These are phyloP conservation scores for Nyleta sp. DNA, from an alignment of 2,888 invertebrate genomes.

Conservation along the genomic window DNA sequence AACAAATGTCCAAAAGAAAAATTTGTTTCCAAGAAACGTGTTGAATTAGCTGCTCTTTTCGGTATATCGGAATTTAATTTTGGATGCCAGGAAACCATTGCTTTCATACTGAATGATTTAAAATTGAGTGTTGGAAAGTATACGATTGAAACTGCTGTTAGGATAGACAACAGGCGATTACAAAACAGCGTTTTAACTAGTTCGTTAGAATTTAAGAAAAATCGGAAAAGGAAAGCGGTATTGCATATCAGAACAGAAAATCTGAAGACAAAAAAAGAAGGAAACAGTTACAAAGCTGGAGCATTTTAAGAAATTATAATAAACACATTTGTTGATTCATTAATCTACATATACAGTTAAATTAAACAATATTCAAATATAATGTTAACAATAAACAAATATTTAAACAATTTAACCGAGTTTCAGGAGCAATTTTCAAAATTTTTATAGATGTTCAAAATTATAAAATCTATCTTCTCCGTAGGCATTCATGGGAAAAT, in stretches of 20 bases:
- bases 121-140: not conserved
- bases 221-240: not conserved
- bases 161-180: not conserved
- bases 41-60: slow-evolving; percentile 11
- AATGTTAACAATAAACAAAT: no score
- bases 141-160: not conserved
- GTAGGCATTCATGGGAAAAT: no score
- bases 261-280: slow-evolving; percentile 10
- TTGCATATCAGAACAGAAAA: slow-evolving; percentile 5
- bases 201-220: slow-evolving; percentile 10
- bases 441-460: no score
- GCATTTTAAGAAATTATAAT: no score
- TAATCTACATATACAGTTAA: not conserved
- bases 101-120: not conserved
- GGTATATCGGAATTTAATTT: not conserved
- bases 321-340: slow-evolving; percentile 6
- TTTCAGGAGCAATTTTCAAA: no score
- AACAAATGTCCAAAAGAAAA: slow-evolving; percentile 27
- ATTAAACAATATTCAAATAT: not conserved
- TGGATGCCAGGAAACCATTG: slow-evolving; percentile 3
- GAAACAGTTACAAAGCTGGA: slow-evolving; percentile 22
- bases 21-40: slow-evolving; percentile 9
- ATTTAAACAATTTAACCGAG: no score
- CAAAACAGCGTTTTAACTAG: not conserved
- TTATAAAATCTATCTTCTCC: no score